Evolutionary conservation across 2,888 invertebrate species (phyloP), one percentile per base, ranked within the genome.

Genomic region (Beris morrisii): DNA sequence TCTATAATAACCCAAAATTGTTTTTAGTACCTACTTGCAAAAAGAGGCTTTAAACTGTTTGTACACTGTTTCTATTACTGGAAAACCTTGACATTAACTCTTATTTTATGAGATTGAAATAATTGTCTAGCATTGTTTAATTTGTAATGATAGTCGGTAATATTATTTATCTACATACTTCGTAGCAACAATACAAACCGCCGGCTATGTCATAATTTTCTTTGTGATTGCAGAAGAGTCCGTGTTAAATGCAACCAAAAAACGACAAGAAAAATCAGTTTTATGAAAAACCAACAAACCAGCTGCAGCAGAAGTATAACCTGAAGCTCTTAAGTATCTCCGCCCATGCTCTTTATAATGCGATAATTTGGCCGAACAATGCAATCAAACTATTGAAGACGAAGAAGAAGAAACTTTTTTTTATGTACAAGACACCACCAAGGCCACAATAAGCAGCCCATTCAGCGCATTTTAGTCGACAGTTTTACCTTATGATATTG

Each of bases 11-110:
- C 7, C 9, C 38, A 9, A 9, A 5, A 3, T 5, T 5, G 1
- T 38, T 38, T 38, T 38, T 38, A 7, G 7, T 38, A 38, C 9
- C 7, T 38, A 38, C 38, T 38, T 38, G 9, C 9, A 38, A 38
- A 38, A 38, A 38, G 38, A 38, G 38, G 38, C 38, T 38, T 3
- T 3, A 38, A 38, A 38, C 9, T 38, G 5, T 38, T 38, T 38
- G 5, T 38, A 38, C 38, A 38, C 9, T 38, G 38, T 3, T 38
- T 38, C 38, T 50, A 52, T 61, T 59, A 28, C 61, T 32, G n/a
- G 61, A 22, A 61, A 61, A 61, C 61, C 61, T 61, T 61, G 61
- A 61, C 61, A 61, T 61, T 61, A 61, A 61, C 61, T 50, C 38
- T 50, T 52, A 61, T 61, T 52, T 61, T 61, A 61, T 28, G 52